These are phyloP conservation scores for Macrotis lagotis DNA, from an alignment of 2,113 vertebrate species.

Conservation along the genomic window DNA sequence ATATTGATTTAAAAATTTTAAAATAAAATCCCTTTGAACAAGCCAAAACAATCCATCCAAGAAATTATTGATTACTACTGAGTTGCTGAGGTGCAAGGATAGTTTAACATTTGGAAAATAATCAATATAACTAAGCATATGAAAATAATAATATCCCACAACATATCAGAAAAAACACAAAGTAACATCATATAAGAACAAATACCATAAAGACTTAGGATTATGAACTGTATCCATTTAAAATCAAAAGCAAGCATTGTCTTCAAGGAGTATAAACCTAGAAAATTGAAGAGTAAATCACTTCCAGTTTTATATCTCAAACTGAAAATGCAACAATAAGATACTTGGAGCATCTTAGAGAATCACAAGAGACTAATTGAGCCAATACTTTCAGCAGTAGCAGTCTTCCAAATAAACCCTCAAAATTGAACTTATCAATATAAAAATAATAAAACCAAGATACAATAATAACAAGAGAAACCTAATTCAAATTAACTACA, in stretches of 20 bases:
- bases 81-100: background rate
- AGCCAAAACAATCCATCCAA: background rate
- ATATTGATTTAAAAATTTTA: background rate
- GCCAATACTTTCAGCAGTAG: background rate
- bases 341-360: background rate
- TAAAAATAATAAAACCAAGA: background rate
- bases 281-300: background rate
- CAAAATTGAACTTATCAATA: background rate
- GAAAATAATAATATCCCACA: background rate
- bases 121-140: background rate
- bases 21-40: background rate
- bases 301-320: no score
- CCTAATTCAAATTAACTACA: background rate
- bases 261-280: background rate
- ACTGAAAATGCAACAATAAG: background rate
- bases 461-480: background rate
- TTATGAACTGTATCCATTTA: background rate
- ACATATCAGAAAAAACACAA: background rate
- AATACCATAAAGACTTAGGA: background rate
- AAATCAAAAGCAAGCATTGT: background rate
- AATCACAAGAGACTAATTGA: background rate
- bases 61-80: background rate
- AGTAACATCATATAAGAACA: background rate
- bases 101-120: background rate
- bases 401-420: background rate